Evolutionary conservation across 2,797 vertebrate genomes (phyloP).

Genomic region (Kryptopterus vitreolus): DNA sequence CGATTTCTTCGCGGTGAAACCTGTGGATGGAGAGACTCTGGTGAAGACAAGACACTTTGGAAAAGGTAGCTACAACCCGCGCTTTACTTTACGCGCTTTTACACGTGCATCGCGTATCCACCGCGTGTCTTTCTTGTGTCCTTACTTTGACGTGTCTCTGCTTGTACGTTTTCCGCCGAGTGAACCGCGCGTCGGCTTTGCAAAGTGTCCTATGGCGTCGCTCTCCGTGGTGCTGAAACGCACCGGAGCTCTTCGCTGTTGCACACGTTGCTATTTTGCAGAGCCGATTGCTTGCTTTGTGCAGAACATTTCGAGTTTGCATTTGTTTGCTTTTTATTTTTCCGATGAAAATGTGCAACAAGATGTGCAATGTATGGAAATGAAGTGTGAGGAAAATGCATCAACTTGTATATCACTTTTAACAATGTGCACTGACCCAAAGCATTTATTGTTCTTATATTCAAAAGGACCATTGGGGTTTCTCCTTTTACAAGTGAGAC

Average conservation of each 20-base stretch:
- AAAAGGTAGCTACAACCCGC: slow-evolving; percentile 36
- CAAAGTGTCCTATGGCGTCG: neutral
- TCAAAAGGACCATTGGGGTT: neutral
- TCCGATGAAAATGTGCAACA: neutral
- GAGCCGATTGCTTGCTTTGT: too few species aligned
- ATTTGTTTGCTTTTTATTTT: neutral
- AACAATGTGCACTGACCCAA: too few species aligned
- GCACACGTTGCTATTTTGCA: neutral
- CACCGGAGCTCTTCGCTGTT: neutral
- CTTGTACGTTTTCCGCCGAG: neutral
- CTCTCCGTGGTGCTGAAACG: slow-evolving; percentile 56
- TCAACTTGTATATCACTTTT: too few species aligned
- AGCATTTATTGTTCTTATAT: neutral
- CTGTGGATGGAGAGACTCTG: slow-evolving; percentile 36
- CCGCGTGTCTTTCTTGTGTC: neutral
- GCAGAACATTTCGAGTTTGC: neutral
- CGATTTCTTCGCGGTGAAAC: slow-evolving; percentile 15
- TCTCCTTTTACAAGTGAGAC: neutral
- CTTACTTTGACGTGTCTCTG: neutral
- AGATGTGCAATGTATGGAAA: neutral
- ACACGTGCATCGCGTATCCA: neutral
- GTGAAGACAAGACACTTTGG: neutral
- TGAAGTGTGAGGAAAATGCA: too few species aligned
- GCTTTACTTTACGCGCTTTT: neutral
- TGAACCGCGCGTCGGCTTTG: neutral